phyloP scores from a whole-genome alignment of 2,797 vertebrate species.

The Propithecus perrieri region DNA sequence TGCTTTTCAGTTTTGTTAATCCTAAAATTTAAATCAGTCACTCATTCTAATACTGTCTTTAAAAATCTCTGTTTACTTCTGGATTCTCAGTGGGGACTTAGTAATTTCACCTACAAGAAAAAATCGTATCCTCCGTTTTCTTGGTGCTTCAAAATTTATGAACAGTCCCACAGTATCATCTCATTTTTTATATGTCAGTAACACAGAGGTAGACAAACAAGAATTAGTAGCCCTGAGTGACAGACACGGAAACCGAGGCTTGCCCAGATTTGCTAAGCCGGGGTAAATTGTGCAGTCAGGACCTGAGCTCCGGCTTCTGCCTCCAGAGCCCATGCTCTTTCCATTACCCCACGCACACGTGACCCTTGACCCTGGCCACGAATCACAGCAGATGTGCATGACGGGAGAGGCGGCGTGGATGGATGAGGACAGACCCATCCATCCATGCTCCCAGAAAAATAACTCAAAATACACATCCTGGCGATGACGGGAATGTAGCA shows the following conservation, averaged over 20 bases:
- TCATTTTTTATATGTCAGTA: not conserved
- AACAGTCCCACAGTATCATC: not conserved
- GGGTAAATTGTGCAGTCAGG: not conserved
- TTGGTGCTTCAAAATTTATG: not conserved
- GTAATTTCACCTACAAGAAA: not conserved
- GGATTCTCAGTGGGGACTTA: not conserved
- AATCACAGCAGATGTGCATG: not conserved
- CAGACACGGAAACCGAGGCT: slow-evolving; percentile 31
- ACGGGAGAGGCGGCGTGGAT: not conserved
- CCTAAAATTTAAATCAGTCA: not conserved
- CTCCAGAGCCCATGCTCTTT: not conserved
- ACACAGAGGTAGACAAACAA: not conserved
- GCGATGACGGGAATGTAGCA: not conserved
- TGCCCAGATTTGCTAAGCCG: not conserved
- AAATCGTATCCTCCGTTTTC: not conserved
- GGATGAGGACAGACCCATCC: not conserved
- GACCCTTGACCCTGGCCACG: not conserved
- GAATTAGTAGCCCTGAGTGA: not conserved
- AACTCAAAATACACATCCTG: not conserved
- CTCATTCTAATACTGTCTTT: not conserved
- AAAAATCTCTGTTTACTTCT: not conserved
- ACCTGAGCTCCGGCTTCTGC: not conserved
- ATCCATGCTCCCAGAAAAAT: not conserved
- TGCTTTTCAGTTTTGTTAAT: not conserved
- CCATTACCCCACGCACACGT: not conserved